phyloP scores from a whole-genome alignment of 2,113 vertebrate species.

The Phocoena phocoena region DNA sequence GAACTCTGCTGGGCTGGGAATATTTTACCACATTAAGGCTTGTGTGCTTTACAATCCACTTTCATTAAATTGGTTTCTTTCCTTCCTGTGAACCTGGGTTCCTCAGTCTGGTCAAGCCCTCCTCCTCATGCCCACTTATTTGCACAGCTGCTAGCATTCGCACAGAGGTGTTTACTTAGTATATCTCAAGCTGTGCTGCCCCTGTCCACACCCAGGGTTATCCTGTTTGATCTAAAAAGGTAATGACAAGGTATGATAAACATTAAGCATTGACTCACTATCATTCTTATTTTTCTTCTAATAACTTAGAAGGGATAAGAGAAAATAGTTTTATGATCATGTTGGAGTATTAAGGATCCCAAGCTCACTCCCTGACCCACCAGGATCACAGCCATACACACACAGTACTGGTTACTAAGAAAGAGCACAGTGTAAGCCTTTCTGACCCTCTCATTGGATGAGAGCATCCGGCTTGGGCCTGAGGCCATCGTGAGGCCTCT shows the following conservation, averaged over 20 bases:
- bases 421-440: not conserved
- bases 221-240: not conserved
- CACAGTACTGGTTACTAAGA: not conserved
- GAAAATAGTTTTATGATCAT: not conserved
- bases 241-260: not conserved
- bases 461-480: not conserved
- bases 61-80: not conserved
- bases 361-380: not conserved
- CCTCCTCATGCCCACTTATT: not conserved
- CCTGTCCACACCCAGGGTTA: not conserved
- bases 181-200: not conserved
- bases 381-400: not conserved
- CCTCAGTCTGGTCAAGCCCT: not conserved
- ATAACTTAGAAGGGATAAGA: not conserved
- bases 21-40: not conserved
- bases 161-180: not conserved
- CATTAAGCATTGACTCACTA: not conserved
- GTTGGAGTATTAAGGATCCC: not conserved
- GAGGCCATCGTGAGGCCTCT: not conserved
- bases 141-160: not conserved
- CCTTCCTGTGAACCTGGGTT: not conserved
- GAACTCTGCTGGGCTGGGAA: not conserved
- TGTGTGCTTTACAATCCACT: not conserved
- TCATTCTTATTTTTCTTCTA: not conserved
- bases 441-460: not conserved